Evolutionary conservation across 2,797 vertebrate species (phyloP).

Genomic region (Vireo griseus): DNA sequence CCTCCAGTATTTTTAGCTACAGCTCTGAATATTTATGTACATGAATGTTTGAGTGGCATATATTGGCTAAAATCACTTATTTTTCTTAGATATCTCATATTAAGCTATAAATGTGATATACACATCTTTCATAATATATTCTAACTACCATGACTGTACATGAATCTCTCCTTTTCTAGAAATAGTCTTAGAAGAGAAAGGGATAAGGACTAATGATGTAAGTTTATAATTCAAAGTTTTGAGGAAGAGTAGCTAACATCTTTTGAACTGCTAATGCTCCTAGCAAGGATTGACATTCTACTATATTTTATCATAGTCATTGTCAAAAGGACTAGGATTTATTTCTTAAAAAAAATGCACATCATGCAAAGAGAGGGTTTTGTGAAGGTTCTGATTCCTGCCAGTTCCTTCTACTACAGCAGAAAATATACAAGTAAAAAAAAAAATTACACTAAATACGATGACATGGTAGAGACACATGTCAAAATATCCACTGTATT

Average conservation of each 20-base stretch:
- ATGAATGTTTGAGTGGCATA: rapidly evolving
- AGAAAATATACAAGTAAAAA: not conserved
- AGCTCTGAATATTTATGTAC: not conserved
- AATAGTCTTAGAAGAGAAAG: not conserved
- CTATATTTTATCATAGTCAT: not conserved
- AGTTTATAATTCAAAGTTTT: not conserved
- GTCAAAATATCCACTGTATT: not conserved
- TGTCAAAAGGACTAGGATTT: not conserved
- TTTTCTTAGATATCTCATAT: not conserved
- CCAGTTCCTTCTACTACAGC: not conserved
- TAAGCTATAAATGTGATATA: not conserved
- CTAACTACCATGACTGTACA: not conserved
- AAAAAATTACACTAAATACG: not conserved
- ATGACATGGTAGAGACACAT: not conserved
- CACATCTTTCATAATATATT: not conserved
- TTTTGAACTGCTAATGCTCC: not conserved
- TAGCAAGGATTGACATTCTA: not conserved
- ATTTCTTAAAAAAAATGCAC: not conserved
- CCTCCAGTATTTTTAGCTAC: not conserved
- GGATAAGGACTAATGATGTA: not conserved
- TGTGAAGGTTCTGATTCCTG: not conserved
- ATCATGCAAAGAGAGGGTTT: not conserved
- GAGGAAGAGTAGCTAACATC: not conserved
- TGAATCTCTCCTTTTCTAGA: not conserved
- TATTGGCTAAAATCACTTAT: not conserved